Base-by-base conservation (phyloP, 2,797 vertebrate genomes). In the Lutjanus campechanus region DNA sequence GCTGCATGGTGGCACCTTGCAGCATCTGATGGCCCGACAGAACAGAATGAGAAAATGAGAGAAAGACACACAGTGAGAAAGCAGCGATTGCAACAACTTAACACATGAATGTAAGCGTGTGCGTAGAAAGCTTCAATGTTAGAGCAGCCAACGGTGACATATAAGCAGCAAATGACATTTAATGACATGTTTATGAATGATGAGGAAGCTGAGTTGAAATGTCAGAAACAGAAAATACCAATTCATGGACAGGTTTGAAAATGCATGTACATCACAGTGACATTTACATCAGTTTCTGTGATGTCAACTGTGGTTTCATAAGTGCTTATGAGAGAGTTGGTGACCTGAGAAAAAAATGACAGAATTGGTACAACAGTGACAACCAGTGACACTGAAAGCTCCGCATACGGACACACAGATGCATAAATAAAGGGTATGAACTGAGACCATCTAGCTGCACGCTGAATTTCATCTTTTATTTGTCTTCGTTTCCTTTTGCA, bases 1-100 rank as follows among this genome's bases (percentile, higher is more conserved):
- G 96, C 93, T 96, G 96, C 95, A 96, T 96, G 82, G 95, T 95
- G 91, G 96, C 93, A 91, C 96, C 95, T 90, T 96, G 96, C 87
- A 96, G 94, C 92, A 96, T 96, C 96, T 96, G 95, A 95, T 82
- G 89, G 91, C 88, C 90, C 91, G 17, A 88, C 83, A 92, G 86
- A 83, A 83, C 19, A 86, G 85, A 82, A 91, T 93, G 94, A 78
- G 75, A 91, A 85, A 88, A 90, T 90, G 86, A 91, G 80, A 94
- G 88, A 92, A 88, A 91, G 88, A 91, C 84, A 94, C 73, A 86
- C 80, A 77, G 89, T 94, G 92, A 94, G 88, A 93, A 85, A 89
- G 91, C 86, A 90, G 89, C 84, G 71, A 79, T 19, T 69, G 92
- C 87, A 92, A 86, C 75, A 90, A 85, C 86, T 89, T 78, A 83